Percentiles rank a stretch among this genome's conserved stretches.
Evolutionary conservation across 2,797 vertebrate species (phyloP).

Genomic region (Salmo trutta): DNA sequence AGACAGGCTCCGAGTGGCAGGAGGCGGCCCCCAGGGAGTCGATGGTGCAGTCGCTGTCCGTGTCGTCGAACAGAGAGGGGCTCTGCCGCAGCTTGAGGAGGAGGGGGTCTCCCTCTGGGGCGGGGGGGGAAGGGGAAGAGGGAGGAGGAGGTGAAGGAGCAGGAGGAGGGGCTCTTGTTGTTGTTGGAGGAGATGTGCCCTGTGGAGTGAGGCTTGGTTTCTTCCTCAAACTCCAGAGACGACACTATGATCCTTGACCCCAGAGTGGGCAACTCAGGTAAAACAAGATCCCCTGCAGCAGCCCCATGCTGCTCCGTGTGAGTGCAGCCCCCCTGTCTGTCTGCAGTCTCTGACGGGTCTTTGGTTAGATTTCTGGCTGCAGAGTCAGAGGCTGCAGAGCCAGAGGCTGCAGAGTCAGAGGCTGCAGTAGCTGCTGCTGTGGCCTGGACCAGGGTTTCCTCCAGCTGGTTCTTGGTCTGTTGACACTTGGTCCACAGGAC

Average conservation of each 20-base stretch:
- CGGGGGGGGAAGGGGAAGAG: slow-evolving; percentile 64
- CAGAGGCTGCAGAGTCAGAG: neutral
- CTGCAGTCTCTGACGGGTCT: slow-evolving; percentile 15
- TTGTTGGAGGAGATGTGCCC: slow-evolving; percentile 44
- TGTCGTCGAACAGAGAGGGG: slow-evolving; percentile 72
- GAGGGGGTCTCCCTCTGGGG: slow-evolving; percentile 46
- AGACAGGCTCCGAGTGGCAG: slow-evolving; percentile 75
- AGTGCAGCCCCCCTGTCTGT: slow-evolving; percentile 4
- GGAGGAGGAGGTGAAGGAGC: slow-evolving; percentile 53
- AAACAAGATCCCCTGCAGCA: slow-evolving; percentile 31
- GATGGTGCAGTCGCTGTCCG: slow-evolving; percentile 76
- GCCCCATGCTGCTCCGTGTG: slow-evolving; percentile 12
- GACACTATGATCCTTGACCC: neutral
- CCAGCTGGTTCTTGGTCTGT: slow-evolving; percentile 72
- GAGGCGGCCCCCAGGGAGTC: slow-evolving; percentile 70
- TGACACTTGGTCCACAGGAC: slow-evolving; percentile 76
- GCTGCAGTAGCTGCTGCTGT: neutral
- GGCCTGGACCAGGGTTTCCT: slow-evolving; percentile 66
- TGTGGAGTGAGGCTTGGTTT: slow-evolving; percentile 52
- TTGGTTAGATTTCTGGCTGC: neutral
- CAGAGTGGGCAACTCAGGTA: slow-evolving; percentile 33
- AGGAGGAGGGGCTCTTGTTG: slow-evolving; percentile 2
- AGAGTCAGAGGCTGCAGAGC: neutral
- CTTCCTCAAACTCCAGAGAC: slow-evolving; percentile 63
- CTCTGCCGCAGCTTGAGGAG: slow-evolving; percentile 57